Evolutionary conservation across 2,797 vertebrate species (phyloP).

Genomic region (Taenioides sp.): DNA sequence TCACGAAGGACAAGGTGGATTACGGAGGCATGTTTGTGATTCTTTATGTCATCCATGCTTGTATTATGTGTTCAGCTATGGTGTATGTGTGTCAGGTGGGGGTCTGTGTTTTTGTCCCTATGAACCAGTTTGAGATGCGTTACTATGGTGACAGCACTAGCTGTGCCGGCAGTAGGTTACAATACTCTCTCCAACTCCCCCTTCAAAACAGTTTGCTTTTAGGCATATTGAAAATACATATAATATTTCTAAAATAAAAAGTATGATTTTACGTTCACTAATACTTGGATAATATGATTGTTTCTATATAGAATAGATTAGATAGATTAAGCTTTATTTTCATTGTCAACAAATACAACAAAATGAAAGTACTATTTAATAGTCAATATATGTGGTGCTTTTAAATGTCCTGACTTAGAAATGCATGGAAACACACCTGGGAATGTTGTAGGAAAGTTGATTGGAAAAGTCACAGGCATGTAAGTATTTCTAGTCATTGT

Average conservation of each 20-base stretch:
- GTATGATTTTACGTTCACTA: not conserved
- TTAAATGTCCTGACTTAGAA: not conserved
- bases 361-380: not conserved
- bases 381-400: not conserved
- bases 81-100: slow-evolving; percentile 29
- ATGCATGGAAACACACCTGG: not conserved
- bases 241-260: not conserved
- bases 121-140: slow-evolving; percentile 58
- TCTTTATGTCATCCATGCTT: slow-evolving; percentile 36
- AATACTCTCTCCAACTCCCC: not conserved
- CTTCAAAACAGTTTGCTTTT: slow-evolving; percentile 30
- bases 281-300: not conserved
- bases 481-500: not conserved
- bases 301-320: not conserved
- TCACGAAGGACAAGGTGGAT: slow-evolving; percentile 25
- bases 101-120: slow-evolving; percentile 57
- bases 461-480: not conserved
- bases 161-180: slow-evolving; percentile 35
- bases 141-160: slow-evolving; percentile 64
- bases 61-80: slow-evolving; percentile 23
- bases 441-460: not conserved
- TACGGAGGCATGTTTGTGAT: slow-evolving; percentile 27
- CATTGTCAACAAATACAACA: not conserved
- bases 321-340: not conserved
- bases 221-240: not conserved